Evolutionary conservation across 1,140 invertebrate species (phyloP).

Genomic region (Penaeus japonicus): DNA sequence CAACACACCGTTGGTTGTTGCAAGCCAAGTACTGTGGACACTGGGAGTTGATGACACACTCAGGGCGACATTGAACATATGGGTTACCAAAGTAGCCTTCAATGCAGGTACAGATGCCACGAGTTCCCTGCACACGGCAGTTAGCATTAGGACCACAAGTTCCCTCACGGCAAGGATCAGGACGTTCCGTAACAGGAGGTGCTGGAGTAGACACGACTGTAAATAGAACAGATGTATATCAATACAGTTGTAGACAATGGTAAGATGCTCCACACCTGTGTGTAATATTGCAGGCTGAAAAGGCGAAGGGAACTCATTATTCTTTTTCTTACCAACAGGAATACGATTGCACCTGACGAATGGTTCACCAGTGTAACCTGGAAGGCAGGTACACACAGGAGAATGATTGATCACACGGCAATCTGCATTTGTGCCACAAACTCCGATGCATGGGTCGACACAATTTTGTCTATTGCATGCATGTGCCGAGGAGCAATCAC

Average conservation of each 20-base stretch:
- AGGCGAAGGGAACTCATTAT: neutral
- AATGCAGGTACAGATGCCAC: constrained; percentile 75
- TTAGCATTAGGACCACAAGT: constrained; percentile 81
- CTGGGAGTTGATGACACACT: constrained; percentile 77
- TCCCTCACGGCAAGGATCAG: constrained; percentile 43
- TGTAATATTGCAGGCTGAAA: neutral
- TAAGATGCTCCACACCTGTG: neutral
- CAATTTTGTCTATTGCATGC: constrained; percentile 75
- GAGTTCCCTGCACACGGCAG: constrained; percentile 82
- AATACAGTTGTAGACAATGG: neutral
- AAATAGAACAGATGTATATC: neutral
- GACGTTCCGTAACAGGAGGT: neutral
- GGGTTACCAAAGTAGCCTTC: constrained; percentile 74
- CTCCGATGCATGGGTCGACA: constrained; percentile 80
- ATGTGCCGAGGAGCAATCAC: constrained; percentile 73
- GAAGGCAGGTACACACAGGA: constrained; percentile 77
- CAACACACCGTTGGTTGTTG: constrained; percentile 53
- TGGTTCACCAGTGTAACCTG: constrained; percentile 77
- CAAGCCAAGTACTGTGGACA: constrained; percentile 83
- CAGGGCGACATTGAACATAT: constrained; percentile 69
- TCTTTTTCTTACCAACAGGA: constrained; percentile 61
- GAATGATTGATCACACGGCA: constrained; percentile 82
- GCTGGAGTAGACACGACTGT: neutral
- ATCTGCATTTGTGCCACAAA: constrained; percentile 79
- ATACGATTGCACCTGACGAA: constrained; percentile 73